Base-by-base conservation (phyloP, 2,113 vertebrate species). In the Tenrec ecaudatus region DNA sequence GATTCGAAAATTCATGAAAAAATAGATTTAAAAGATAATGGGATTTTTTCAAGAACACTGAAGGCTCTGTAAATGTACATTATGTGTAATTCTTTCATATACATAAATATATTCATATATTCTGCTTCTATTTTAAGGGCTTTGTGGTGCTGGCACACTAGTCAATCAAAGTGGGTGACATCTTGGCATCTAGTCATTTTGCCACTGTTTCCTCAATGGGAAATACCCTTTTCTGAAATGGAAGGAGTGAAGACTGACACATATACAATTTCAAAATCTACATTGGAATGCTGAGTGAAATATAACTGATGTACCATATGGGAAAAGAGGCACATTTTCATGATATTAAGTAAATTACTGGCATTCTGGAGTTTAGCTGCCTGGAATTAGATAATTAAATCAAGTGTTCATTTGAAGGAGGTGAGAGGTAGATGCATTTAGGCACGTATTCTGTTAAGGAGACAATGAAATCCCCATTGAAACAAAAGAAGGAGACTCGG, bases 361-460 rank as follows among this genome's bases (percentile, higher is more conserved):
- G 66, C 17, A 6, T 66, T 92, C 64, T 86, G 36, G 4, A 86
- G 16, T 14, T 82, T 77, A 82, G 29, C 60, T n/a, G 19, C 91
- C 33, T 62, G 27, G 57, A 66, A 60, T 78, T 82, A 88, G 93
- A 88, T 85, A n/a, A 87, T 58, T 71, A 86, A 81, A 85, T 91
- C 91, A 86, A 60, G 3, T 76, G 69, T 14, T 85, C 89, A 47
- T 76, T 80, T 91, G 60, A 83, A 95, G 58, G 27, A 94, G 33
- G 47, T 47, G 33, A 92, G 58, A 90, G 53, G 43, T 58, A 69
- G 89, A 62, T 20, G 0, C 17, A 31, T 64, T 94, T 76, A 53
- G 47, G 47, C 47, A 53, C 47, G 25, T 71, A 64, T 58, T 79
- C 94, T 78, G 31, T 75, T 87, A 85, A 89, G 75, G 90, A 78